A percentile compares a stretch with the other conserved stretches of the same genome.
These are phyloP conservation scores for Salvator merianae DNA, from an alignment of 2,113 vertebrate species.

Conservation along the genomic window DNA sequence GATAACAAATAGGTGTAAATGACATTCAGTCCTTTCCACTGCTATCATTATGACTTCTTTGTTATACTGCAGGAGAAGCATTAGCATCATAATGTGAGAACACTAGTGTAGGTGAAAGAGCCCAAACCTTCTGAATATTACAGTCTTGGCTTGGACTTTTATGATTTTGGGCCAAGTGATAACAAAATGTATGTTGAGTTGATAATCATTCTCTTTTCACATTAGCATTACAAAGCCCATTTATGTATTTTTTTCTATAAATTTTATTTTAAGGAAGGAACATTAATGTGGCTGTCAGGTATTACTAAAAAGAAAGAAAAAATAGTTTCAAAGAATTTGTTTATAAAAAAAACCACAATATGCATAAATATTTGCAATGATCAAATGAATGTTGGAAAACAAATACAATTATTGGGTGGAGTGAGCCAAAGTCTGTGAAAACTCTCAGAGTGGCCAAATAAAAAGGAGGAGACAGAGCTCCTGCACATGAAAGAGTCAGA, in stretches of 20 bases:
- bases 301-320: slow-evolving; percentile 7
- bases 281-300: not conserved
- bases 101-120: slow-evolving; percentile 46
- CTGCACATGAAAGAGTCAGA: too few species aligned
- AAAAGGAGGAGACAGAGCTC: too few species aligned
- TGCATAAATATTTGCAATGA: not conserved
- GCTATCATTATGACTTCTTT: slow-evolving; percentile 57
- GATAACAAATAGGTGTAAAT: slow-evolving; percentile 66
- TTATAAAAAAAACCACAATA: not conserved
- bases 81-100: slow-evolving; percentile 57
- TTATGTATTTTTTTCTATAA: not conserved
- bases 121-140: slow-evolving; percentile 53
- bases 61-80: slow-evolving; percentile 55
- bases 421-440: too few species aligned
- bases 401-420: too few species aligned
- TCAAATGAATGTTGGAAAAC: not conserved
- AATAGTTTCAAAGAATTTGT: not conserved
- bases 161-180: slow-evolving; percentile 47
- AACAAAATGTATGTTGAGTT: slow-evolving; percentile 60
- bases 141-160: slow-evolving; percentile 48
- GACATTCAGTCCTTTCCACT: slow-evolving; percentile 54
- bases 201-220: slow-evolving; percentile 40
- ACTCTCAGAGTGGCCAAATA: too few species aligned
- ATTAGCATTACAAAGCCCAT: slow-evolving; percentile 35
- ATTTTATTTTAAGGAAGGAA: slow-evolving; percentile 17